phyloP scores from a whole-genome alignment of 2,888 invertebrate species.

The Arge pagana region DNA sequence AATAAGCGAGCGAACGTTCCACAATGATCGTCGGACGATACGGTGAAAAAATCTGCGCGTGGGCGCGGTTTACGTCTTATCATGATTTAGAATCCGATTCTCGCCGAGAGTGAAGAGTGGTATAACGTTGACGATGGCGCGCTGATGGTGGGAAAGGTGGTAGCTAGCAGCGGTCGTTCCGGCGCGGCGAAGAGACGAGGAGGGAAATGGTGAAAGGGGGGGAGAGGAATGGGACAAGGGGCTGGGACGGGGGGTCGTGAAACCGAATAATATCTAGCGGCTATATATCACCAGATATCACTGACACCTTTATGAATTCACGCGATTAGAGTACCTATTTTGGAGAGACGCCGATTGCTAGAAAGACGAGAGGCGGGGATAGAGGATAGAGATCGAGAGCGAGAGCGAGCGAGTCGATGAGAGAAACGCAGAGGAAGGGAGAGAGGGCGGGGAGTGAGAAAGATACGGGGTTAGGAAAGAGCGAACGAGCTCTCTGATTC shows the following conservation, averaged over 20 bases:
- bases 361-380: neutral
- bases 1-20: neutral
- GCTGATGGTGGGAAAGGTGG: too few species aligned
- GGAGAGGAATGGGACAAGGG: neutral
- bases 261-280: constrained; percentile 19
- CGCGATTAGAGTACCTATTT: constrained; percentile 16
- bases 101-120: neutral
- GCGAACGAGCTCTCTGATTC: constrained; percentile 35
- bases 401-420: too few species aligned
- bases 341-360: neutral
- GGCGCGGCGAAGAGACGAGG: neutral
- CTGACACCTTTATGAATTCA: constrained; percentile 23
- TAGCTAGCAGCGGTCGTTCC: too few species aligned
- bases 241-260: neutral
- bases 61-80: neutral
- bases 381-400: too few species aligned
- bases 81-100: constrained; percentile 17
- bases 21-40: too few species aligned
- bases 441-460: neutral
- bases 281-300: constrained; percentile 24
- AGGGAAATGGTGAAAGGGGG: neutral
- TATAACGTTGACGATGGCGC: neutral
- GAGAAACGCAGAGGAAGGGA: neutral
- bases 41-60: too few species aligned
- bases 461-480: neutral